phyloP scores from a whole-genome alignment of 2,113 vertebrate genomes.

The Chloroceryle aenea region DNA sequence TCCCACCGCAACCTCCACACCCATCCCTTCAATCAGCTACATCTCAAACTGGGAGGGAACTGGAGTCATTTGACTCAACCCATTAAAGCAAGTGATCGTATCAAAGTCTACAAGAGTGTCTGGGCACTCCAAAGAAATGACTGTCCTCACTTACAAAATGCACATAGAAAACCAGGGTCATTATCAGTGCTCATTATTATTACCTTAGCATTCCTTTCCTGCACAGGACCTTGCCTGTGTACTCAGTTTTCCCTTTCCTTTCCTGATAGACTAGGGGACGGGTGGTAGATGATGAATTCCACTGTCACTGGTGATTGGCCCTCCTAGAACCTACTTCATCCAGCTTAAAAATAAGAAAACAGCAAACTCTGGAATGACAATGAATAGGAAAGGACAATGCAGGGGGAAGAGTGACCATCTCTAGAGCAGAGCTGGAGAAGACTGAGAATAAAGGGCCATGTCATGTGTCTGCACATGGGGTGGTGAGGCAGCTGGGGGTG shows the following conservation, averaged over 20 bases:
- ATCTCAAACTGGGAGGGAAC: neutral
- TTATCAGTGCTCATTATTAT: accelerated
- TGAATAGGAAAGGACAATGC: neutral
- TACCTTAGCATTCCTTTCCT: neutral
- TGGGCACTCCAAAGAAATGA: neutral
- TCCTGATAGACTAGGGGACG: neutral
- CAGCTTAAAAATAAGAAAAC: neutral
- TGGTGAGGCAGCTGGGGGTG: neutral
- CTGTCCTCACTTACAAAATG: neutral
- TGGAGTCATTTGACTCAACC: neutral
- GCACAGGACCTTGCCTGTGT: neutral
- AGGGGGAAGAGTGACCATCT: neutral
- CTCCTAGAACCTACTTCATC: neutral
- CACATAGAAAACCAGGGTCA: neutral
- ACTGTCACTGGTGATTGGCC: neutral
- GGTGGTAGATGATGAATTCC: neutral
- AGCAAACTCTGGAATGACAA: neutral
- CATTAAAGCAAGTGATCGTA: neutral
- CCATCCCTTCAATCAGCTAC: neutral
- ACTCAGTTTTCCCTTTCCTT: neutral
- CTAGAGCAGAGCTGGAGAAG: neutral
- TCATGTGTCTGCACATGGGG: accelerated
- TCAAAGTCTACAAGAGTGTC: neutral
- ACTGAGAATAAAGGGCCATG: neutral
- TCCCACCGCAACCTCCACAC: neutral